Evolutionary conservation across 2,113 vertebrate genomes (phyloP).

Genomic region (Etia nguti): DNA sequence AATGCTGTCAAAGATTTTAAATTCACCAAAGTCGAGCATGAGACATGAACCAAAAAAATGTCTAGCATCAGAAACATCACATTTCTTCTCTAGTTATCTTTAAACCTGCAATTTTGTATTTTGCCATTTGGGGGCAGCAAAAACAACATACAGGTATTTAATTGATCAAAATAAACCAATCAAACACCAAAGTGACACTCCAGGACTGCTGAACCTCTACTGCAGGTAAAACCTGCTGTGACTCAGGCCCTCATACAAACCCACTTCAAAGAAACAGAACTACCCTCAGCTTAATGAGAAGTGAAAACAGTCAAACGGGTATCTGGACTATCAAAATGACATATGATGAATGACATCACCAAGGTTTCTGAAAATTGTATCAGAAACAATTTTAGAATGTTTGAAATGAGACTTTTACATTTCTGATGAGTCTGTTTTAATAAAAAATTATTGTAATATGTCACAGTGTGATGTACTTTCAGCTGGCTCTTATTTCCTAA

Average conservation of each 20-base stretch:
- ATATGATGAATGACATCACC: background rate
- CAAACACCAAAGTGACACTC: background rate
- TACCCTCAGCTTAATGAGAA: background rate
- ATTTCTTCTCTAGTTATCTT: background rate
- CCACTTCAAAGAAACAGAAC: fast-evolving
- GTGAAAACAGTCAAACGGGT: background rate
- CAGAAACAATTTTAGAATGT: background rate
- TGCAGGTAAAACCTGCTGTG: background rate
- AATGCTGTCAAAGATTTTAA: background rate
- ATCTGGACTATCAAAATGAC: background rate
- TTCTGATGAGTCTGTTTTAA: background rate
- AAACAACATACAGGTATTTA: background rate
- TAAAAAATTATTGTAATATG: background rate
- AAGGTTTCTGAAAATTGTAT: background rate
- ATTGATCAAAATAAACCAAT: background rate
- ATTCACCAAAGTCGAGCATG: background rate
- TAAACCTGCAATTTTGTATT: background rate
- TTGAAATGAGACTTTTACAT: background rate
- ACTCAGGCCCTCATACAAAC: background rate
- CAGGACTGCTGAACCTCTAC: background rate
- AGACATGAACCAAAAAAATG: background rate
- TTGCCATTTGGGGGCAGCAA: background rate
- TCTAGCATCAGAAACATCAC: background rate
- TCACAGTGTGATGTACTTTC: background rate
- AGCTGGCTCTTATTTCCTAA: fast-evolving